Evolutionary conservation across 64 coral and sea anemone species (phyloP), one percentile per base, ranked within the genome.

Genomic region (Pocillopora verrucosa): DNA sequence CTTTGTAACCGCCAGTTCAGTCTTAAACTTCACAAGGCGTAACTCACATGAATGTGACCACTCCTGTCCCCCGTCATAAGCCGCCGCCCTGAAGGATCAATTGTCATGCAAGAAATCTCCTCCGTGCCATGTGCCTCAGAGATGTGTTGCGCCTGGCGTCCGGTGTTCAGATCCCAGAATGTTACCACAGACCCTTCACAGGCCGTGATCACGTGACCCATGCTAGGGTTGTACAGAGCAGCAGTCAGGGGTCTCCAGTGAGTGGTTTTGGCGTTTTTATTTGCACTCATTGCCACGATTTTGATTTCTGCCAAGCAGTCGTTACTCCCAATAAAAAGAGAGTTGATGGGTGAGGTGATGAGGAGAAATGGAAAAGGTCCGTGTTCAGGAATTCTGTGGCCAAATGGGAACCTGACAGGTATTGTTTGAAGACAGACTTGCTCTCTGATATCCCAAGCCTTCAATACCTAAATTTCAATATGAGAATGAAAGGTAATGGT

Each of bases 291-390:
- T n/a, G 90, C 93, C 19, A 73, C 13, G 16, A 98, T 84, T 89
- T 98, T 98, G 61, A 98, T 88, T 69, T 98, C 96, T 24, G 92
- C 85, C 30, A 98, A 67, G 59, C 80, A 94, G 58, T 98, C 96
- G 38, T 98, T 92, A 61, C 93, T 95, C n/a, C 87, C 76, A 24
- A 98, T 95, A 16, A 98, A 82, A 1, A 98, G 88, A 45, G 96
- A 94, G 83, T 95, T 94, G 30, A 93, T 78, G 11, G 84, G 89
- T 30, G 93, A 82, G 19, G 64, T 76, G 36, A 98, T 87, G 10
- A 98, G 72, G 72, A 91, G 82, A 72, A 98, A 92, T 1, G 96
- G 96, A 59, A 98, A 98, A 11, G 96, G 96, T 4, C 96, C 96
- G 36, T 98, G 93, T 36, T 98, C 96, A 65, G 93, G 93, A 77